Percentiles rank a stretch among this genome's conserved stretches.
phyloP scores from a whole-genome alignment of 2,797 vertebrate genomes.

The Gallinago stenura region DNA sequence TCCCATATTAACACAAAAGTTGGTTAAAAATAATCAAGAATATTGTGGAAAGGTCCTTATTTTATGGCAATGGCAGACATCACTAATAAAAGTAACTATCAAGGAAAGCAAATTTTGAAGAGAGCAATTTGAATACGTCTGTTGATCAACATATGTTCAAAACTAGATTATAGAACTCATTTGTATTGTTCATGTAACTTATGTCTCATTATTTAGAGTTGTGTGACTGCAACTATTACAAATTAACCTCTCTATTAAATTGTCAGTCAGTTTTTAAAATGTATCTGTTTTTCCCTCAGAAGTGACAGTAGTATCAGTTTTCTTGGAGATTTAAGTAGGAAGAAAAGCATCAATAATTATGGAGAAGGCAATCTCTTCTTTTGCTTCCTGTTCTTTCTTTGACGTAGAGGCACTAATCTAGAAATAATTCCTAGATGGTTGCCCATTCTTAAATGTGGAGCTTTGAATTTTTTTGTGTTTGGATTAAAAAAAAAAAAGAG shows the following conservation, averaged over 20 bases:
- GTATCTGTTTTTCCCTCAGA: neutral
- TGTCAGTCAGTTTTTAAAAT: neutral
- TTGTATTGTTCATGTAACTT: neutral
- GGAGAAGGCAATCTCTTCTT: neutral
- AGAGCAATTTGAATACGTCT: neutral
- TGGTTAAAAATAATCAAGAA: neutral
- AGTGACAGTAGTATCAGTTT: neutral
- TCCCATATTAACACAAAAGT: neutral
- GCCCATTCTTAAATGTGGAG: neutral
- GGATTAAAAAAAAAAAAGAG: neutral
- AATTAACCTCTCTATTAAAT: neutral
- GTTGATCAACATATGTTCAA: neutral
- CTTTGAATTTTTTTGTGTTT: neutral
- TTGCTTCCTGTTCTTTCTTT: neutral
- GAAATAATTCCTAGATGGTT: neutral
- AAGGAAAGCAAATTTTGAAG: neutral
- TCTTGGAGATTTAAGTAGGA: neutral
- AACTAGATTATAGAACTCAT: neutral
- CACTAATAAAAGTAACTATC: neutral
- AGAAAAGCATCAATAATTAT: neutral
- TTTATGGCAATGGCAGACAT: neutral
- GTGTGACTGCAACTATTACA: neutral
- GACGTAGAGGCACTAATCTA: neutral
- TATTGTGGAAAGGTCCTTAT: neutral
- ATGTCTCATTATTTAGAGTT: neutral